Percentiles rank a stretch among this genome's conserved stretches.
These are phyloP conservation scores for Pipra filicauda DNA, from an alignment of 2,113 vertebrate species.

Conservation along the genomic window DNA sequence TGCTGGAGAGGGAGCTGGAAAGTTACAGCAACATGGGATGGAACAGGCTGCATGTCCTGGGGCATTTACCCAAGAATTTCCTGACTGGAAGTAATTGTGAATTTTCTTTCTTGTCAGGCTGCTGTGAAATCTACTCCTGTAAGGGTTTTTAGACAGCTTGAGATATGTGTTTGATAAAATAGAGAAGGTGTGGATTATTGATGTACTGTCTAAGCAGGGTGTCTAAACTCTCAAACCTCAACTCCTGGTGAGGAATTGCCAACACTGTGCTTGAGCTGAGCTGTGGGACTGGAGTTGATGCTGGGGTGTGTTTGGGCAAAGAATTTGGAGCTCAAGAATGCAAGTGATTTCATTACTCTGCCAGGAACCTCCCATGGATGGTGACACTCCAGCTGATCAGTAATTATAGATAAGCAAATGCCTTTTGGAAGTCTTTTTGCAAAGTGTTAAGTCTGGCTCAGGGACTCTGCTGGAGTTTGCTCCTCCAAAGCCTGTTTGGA, in stretches of 20 bases:
- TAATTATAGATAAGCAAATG: constrained; percentile 46
- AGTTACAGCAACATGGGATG: neutral
- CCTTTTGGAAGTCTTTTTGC: neutral
- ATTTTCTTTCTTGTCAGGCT: constrained; percentile 32
- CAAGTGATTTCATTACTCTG: constrained; percentile 4
- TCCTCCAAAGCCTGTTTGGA: neutral
- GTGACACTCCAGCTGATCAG: neutral
- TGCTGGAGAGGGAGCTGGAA: neutral
- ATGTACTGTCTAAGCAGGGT: neutral
- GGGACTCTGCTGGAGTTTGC: neutral
- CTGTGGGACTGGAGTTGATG: neutral
- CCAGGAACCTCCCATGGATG: constrained; percentile 18
- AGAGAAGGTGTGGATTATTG: constrained; percentile 23
- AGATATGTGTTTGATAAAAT: neutral
- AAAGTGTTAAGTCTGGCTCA: neutral
- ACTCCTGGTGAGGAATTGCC: neutral
- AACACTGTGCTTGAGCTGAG: neutral
- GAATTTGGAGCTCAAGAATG: constrained; percentile 28
- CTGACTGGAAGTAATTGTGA: constrained; percentile 38
- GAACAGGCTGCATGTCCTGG: neutral
- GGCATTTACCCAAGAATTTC: constrained; percentile 5
- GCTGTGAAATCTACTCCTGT: constrained; percentile 6
- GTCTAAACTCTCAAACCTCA: neutral
- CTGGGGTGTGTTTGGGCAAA: constrained; percentile 22
- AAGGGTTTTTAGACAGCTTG: neutral